Conservation (phyloP, 2,797 vertebrate species). For the Strix occidentalis region DNA sequence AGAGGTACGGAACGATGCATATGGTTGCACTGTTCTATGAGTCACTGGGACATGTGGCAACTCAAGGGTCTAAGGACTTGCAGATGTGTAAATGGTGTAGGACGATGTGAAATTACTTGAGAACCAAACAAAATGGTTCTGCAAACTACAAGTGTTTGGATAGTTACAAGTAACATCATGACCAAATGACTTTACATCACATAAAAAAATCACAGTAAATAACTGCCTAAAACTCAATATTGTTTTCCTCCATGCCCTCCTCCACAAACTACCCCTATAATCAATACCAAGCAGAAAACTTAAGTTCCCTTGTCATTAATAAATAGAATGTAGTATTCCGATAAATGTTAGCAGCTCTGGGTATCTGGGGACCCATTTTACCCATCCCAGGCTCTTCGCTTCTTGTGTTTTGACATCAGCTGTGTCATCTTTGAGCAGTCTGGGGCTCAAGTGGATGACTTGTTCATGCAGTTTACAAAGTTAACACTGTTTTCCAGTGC, state of each 20-base stretch:
- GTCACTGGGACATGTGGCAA: not conserved
- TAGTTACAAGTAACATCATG: not conserved
- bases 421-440: not conserved
- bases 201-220: not conserved
- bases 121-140: not conserved
- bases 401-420: not conserved
- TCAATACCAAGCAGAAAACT: not conserved
- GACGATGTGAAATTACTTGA: not conserved
- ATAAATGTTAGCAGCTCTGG: not conserved
- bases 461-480: not conserved
- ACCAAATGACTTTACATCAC: not conserved
- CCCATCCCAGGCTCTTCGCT: not conserved
- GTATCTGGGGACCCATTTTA: not conserved
- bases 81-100: not conserved
- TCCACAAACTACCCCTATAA: not conserved
- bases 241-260: not conserved
- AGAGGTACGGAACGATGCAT: not conserved
- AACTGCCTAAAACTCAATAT: not conserved
- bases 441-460: not conserved
- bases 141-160: not conserved
- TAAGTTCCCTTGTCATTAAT: not conserved
- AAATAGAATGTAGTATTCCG: not conserved
- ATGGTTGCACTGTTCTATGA: not conserved
- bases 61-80: not conserved
- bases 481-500: not conserved